Base-by-base conservation (phyloP, 2,888 invertebrate species). In the Temnothorax rugatulus region DNA sequence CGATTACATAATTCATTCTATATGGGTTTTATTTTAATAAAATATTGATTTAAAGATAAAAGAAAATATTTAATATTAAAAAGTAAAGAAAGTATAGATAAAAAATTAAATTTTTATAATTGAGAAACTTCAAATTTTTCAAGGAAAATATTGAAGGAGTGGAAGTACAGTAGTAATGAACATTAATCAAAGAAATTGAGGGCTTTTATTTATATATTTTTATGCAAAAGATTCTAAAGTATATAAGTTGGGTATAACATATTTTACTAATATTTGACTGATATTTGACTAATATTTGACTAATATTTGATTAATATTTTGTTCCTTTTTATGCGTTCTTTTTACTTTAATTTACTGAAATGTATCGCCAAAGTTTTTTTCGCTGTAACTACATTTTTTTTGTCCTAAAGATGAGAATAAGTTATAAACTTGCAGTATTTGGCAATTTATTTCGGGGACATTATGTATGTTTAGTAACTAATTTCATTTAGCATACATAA, bases 181-280 rank as follows among this genome's bases (percentile, higher is more conserved):
- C 1, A 57, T 54, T 71, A 57, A 57, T 57, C 8, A 29, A 57
- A 57, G 11, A 73, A 57, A 73, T 21, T 21, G 15, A 38, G 15
- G 18, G 2, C 7, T 50, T 76, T 63, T 64, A 41, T 76, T 63
- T 41, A 57, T 57, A 1, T 41, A n/a, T 68, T 68, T 76, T 77
- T 77, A 68, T 75, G 11, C 9, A 9, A 54, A 29, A 25, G 7
- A n/a, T 15, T 69, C 11, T 25, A 57, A 57, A 73, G 21, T 13
- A 15, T 5, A 54, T 57, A 71, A 71, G n/a, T 71, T 52, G 25
- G 38, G 41, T 41, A 18, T 11, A 29, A 44, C 13, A n/a, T 63
- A 47, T 75, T 75, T 50, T 63, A 50, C 1, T 64, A 64, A 71
- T 71, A 69, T 71, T 73, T 73, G 13, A 41, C 41, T 73, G n/a